Base-by-base conservation (phyloP, 2,113 vertebrate genomes). In the Psophia crepitans region DNA sequence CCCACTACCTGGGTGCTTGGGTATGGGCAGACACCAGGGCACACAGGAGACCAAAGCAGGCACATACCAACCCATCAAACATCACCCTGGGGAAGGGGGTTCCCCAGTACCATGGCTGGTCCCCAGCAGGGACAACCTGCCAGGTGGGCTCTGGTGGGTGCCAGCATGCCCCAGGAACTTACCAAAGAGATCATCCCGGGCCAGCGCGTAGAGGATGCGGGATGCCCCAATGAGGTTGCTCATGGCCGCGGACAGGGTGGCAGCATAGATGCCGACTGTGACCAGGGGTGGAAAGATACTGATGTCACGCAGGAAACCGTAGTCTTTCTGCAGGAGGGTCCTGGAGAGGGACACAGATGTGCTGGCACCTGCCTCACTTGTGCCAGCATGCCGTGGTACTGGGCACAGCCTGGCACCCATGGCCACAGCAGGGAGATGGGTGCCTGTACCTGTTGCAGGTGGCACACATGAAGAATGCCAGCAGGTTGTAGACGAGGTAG, bases 191-290 rank as follows among this genome's bases (percentile, higher is more conserved):
- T 99, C 98, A 43, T 99, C 99, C 54, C 98, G 97, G 39, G 99
- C 99, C 93, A 99, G 96, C 16, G 99, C 99, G 0, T 99, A 99
- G 15, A 99, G 98, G 95, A 99, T 99, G 16, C 99, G 98, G 1
- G 99, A 99, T 9, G 99, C 99, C 39, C 99, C 99, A 1, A 99
- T 99, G 44, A 99, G 98, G 96, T 99, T 99, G 96, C 99, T 99
- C 99, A 99, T 99, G 87, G 99, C 98, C 0, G 99, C 99, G 0
- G 99, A 99, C 16, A 99, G 97, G 3, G 99, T 99, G 61, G 99
- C 99, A 87, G 97, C 99, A 3, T 99, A 99, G 53, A 99, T 98
- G 8, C 99, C 99, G 32, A 99, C 94, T 1, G 97, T 98, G 95
- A 99, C 99, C 24, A 99, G 97, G 0, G 98, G 99, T 1, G 97